A percentile compares a stretch with the other conserved stretches of the same genome.
Evolutionary conservation across 2,797 vertebrate species (phyloP).

Genomic region (Rallus crepitans): DNA sequence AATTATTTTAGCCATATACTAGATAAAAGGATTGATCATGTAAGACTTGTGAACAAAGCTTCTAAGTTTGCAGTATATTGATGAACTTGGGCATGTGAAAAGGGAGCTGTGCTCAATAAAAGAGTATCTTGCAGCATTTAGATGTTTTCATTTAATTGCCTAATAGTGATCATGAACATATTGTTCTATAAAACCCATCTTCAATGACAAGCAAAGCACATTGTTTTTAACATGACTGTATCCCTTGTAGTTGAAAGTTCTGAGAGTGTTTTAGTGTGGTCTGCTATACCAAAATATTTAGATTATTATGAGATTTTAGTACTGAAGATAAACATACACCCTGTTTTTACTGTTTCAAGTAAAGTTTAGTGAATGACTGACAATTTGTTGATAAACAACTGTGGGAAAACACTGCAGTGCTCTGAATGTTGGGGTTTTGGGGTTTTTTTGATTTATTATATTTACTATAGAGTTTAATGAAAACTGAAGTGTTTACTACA

Average conservation of each 20-base stretch:
- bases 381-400: conserved; percentile 57
- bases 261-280: conserved; percentile 67
- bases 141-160: conserved; percentile 51
- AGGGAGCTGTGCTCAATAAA: conserved; percentile 1
- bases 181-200: conserved; percentile 24
- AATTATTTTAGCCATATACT: conserved; percentile 75
- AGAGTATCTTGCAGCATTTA: conserved; percentile 52
- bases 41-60: conserved; percentile 37
- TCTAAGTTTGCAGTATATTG: not conserved
- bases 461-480: conserved; percentile 58
- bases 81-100: not conserved
- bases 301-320: conserved; percentile 29
- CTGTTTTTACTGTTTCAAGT: conserved; percentile 59
- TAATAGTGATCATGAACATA: conserved; percentile 35
- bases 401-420: conserved; percentile 63
- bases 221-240: conserved; percentile 22
- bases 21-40: conserved; percentile 4
- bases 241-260: conserved; percentile 63
- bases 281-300: conserved; percentile 70
- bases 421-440: conserved; percentile 74
- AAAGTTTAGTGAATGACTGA: conserved; percentile 43
- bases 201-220: conserved; percentile 19
- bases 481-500: conserved; percentile 70
- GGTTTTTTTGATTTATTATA: conserved; percentile 61
- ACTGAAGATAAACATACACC: conserved; percentile 20